Percentiles rank a stretch among this genome's conserved stretches.
Conservation (phyloP, 2,113 vertebrate species). For the Platysteira castanea region DNA sequence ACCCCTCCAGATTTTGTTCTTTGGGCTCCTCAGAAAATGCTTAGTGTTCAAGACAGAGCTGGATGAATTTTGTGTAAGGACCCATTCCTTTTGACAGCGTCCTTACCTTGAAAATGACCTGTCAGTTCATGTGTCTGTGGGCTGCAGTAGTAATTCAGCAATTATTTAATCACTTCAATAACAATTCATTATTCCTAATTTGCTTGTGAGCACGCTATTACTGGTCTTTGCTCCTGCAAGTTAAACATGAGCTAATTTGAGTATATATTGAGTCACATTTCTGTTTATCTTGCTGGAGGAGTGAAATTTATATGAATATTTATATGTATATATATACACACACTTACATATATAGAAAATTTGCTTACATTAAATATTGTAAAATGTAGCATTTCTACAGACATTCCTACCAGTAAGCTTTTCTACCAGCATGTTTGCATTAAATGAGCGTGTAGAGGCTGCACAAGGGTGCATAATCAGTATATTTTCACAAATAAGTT, state of each 20-base stretch:
- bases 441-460: not conserved
- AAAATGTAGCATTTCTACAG: not conserved
- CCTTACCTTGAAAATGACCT: not conserved
- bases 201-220: not conserved
- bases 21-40: not conserved
- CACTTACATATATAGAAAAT: not conserved
- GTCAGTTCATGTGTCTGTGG: not conserved
- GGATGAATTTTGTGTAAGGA: not conserved
- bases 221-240: not conserved
- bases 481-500: not conserved
- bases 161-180: not conserved
- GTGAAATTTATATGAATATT: not conserved
- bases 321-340: not conserved
- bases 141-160: not conserved
- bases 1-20: not conserved
- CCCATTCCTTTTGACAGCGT: not conserved
- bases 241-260: not conserved
- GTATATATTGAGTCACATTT: not conserved
- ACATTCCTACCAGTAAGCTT: not conserved
- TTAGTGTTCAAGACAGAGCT: not conserved
- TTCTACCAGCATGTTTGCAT: not conserved
- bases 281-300: not conserved
- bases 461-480: not conserved
- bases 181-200: not conserved
- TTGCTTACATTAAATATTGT: not conserved